These are phyloP conservation scores for Triplophysa tibetana DNA, from an alignment of 2,113 vertebrate species.

Conservation along the genomic window DNA sequence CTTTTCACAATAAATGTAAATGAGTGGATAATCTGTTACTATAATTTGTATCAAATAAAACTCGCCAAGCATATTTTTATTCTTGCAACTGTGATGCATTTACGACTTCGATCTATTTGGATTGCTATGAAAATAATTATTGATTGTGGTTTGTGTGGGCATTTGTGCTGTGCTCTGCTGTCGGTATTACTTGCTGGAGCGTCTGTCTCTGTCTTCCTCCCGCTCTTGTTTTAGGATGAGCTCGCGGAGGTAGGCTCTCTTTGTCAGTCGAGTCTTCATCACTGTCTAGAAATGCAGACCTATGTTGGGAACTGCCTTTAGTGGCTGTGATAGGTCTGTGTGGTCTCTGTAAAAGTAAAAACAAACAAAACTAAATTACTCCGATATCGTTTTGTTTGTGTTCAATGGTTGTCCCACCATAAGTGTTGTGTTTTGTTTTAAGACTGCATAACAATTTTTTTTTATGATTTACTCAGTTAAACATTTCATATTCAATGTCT, in stretches of 20 bases:
- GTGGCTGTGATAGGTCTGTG: conserved; percentile 39
- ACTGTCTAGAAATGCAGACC: not conserved
- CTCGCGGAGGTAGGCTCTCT: conserved; percentile 31
- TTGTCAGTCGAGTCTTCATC: conserved; percentile 42
- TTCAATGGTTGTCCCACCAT: too few relatives aligned
- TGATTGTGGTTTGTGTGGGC: not conserved
- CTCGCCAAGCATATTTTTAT: conserved; percentile 6
- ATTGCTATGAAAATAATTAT: not conserved
- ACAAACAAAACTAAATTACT: not conserved
- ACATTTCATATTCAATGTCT: too few relatives aligned
- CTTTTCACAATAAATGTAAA: conserved; percentile 4
- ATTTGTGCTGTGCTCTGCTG: not conserved
- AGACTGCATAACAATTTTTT: too few relatives aligned
- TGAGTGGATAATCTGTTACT: not conserved
- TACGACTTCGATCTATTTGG: not conserved
- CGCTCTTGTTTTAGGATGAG: conserved; percentile 46
- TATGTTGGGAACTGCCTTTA: conserved; percentile 39
- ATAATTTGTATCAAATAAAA: not conserved
- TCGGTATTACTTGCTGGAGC: conserved; percentile 52
- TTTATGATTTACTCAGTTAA: too few relatives aligned
- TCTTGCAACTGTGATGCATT: not conserved
- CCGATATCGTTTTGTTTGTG: too few relatives aligned
- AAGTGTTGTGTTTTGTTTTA: too few relatives aligned
- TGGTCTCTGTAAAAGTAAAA: conserved; percentile 54
- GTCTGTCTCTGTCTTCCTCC: conserved; percentile 18